Conservation (phyloP, 2,113 vertebrate species). For the Coptodon bakossiorum region DNA sequence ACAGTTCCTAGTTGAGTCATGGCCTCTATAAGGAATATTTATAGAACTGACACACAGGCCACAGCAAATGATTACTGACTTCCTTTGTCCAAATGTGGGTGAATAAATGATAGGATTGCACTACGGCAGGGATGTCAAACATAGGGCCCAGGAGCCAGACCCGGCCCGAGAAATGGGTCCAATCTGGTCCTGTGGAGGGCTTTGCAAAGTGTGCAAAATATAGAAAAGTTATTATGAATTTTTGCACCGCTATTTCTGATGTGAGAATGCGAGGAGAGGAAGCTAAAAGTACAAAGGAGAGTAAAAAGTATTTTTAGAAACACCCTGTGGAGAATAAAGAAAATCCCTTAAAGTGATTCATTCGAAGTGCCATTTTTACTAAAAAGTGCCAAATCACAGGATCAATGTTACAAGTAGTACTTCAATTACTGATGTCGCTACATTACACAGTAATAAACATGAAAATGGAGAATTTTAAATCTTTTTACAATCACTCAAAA, state of each 20-base stretch:
- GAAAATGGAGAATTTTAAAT: neutral
- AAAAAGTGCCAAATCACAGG: neutral
- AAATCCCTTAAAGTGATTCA: neutral
- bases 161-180: rapidly evolving
- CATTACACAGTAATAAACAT: neutral
- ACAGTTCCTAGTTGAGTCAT: constrained; percentile 24
- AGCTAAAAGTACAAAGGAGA: neutral
- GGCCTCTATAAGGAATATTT: constrained; percentile 44
- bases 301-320: neutral
- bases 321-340: rapidly evolving
- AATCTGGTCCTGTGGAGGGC: neutral
- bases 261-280: rapidly evolving
- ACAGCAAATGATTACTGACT: constrained; percentile 23
- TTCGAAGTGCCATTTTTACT: neutral
- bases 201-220: neutral
- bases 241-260: neutral
- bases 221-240: neutral
- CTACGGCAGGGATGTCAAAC: neutral
- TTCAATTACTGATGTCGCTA: neutral
- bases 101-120: neutral
- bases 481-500: neutral
- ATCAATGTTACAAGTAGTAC: too few relatives aligned
- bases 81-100: constrained; percentile 4
- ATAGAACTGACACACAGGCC: constrained; percentile 48
- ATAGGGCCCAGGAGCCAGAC: neutral